These are phyloP conservation scores for Cephus runcator DNA, from an alignment of 2,888 invertebrate genomes.

Conservation along the genomic window DNA sequence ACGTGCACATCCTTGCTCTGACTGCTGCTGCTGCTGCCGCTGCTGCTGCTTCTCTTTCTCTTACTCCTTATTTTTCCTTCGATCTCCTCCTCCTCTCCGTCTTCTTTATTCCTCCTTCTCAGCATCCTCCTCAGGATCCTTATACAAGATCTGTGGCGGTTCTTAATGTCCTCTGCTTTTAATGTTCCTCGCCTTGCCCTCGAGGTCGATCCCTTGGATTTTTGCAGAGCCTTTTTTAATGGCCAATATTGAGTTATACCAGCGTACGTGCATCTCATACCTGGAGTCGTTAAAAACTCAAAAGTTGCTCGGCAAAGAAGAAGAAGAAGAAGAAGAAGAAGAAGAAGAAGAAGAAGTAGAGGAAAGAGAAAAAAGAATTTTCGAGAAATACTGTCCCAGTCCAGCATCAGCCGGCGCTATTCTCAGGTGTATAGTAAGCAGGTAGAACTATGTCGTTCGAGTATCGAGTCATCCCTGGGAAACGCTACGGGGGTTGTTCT, in stretches of 20 bases:
- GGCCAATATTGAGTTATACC: conserved; percentile 62
- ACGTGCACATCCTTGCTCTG: conserved; percentile 58
- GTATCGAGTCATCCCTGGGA: too few relatives aligned
- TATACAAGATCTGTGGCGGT: conserved; percentile 62
- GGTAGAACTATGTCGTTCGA: too few relatives aligned
- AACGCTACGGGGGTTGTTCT: conserved; percentile 3
- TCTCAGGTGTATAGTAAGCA: too few relatives aligned
- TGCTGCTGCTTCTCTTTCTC: conserved; percentile 4
- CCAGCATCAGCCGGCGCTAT: too few relatives aligned
- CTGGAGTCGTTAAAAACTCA: conserved; percentile 50
- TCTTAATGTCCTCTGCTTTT: conserved; percentile 64
- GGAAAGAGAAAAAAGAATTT: conserved; percentile 5
- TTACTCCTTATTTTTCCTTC: conserved; percentile 12
- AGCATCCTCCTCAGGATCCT: conserved; percentile 46
- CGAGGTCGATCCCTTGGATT: conserved; percentile 62
- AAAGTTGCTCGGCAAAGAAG: conserved; percentile 17
- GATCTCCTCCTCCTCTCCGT: conserved; percentile 22
- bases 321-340: not conserved
- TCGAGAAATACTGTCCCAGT: too few relatives aligned
- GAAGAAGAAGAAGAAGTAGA: conserved; percentile 6
- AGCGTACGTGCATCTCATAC: conserved; percentile 46
- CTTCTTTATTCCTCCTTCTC: conserved; percentile 31
- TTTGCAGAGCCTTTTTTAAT: conserved; percentile 53
- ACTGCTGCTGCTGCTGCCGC: conserved; percentile 9
- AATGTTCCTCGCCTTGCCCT: conserved; percentile 60